Evolutionary conservation across 2,797 vertebrate species (phyloP).

Genomic region (Spea hammondii): DNA sequence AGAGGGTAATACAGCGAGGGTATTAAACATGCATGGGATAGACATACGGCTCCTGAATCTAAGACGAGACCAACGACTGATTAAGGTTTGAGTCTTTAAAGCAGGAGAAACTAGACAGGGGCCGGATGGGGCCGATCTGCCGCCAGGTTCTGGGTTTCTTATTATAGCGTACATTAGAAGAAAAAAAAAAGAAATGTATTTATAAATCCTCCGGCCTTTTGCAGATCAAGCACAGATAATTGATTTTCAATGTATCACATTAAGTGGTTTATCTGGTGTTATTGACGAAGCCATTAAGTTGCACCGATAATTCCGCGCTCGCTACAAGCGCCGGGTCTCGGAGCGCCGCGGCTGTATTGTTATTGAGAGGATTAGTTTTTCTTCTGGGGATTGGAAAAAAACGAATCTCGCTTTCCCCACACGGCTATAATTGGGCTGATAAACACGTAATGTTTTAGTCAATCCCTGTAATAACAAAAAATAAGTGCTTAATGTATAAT

Average conservation of each 20-base stretch:
- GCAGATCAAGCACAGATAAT: conserved; percentile 7
- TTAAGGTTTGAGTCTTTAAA: too few relatives aligned
- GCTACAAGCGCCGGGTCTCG: neutral
- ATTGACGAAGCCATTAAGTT: conserved; percentile 4
- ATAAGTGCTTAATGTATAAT: too few relatives aligned
- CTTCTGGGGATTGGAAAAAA: neutral
- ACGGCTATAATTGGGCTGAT: neutral
- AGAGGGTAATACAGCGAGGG: too few relatives aligned
- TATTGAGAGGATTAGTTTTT: neutral
- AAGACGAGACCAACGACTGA: too few relatives aligned
- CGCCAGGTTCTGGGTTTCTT: too few relatives aligned
- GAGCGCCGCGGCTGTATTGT: neutral
- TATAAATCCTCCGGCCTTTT: neutral
- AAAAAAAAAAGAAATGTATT: neutral
- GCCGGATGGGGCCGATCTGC: too few relatives aligned
- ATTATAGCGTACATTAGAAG: too few relatives aligned
- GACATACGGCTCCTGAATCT: too few relatives aligned
- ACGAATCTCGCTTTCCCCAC: neutral
- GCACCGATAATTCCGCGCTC: neutral
- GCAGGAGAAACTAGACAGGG: too few relatives aligned
- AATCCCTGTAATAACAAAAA: neutral
- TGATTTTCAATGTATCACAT: conserved; percentile 23
- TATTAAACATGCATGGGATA: too few relatives aligned
- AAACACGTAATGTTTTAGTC: neutral
- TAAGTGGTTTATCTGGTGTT: conserved; percentile 18